phyloP scores from a whole-genome alignment of 2,797 vertebrate genomes.

The Hydrocynus forskahlii region DNA sequence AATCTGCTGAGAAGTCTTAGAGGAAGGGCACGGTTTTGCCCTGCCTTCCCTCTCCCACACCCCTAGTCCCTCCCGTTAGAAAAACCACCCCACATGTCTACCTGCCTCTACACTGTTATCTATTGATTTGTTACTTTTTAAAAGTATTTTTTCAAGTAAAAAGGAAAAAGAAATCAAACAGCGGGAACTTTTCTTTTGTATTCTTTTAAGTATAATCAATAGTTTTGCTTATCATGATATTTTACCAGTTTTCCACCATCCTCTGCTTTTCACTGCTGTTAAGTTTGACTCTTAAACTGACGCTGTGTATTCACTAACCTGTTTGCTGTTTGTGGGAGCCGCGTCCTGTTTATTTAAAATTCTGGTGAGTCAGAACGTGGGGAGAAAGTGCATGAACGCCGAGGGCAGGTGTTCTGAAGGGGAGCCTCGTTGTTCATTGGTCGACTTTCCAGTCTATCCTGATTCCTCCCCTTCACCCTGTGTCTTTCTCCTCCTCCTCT shows the following conservation, averaged over 20 bases:
- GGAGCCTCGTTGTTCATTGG: conserved; percentile 7
- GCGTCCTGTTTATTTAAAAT: background rate
- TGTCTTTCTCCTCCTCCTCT: background rate
- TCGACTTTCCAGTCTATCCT: conserved; percentile 39
- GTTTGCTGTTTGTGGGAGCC: background rate
- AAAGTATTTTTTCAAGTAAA: conserved; percentile 85
- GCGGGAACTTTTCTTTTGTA: conserved; percentile 68
- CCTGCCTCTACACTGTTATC: conserved; percentile 65
- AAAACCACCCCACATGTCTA: conserved; percentile 51
- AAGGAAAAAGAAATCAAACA: conserved; percentile 63
- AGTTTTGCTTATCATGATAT: conserved; percentile 18
- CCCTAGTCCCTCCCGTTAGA: conserved; percentile 23
- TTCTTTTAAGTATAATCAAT: conserved; percentile 64
- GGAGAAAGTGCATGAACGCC: conserved; percentile 7
- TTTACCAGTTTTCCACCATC: background rate
- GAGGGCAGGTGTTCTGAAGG: conserved; percentile 20
- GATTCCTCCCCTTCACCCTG: background rate
- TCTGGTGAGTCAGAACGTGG: background rate
- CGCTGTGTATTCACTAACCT: background rate
- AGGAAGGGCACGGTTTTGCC: conserved; percentile 41
- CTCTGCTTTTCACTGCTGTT: background rate
- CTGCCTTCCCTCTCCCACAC: conserved; percentile 27
- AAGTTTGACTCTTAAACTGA: background rate
- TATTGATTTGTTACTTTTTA: conserved; percentile 81
- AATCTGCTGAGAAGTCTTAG: conserved; percentile 87